Base-by-base conservation (phyloP, 53 echinoderm and acorn worm genomes). In the Actinopyga echinites region DNA sequence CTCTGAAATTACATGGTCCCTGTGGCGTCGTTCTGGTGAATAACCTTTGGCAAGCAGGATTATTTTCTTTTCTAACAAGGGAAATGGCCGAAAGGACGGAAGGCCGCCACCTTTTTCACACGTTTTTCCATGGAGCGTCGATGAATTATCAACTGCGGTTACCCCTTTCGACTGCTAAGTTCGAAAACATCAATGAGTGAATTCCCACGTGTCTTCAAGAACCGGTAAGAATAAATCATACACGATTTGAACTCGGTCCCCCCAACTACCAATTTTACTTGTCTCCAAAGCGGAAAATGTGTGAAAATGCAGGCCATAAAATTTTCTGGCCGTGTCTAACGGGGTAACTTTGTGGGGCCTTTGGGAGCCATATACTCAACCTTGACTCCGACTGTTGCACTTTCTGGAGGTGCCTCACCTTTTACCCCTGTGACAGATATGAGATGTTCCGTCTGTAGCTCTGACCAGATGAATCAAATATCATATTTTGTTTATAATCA, bases 261-360 rank as follows among this genome's bases (percentile, higher is more conserved):
- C 77, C 77, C 30, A 53, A 54, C 28, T 29, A 77, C 53, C 29
- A 77, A 28, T 31, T 53, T 56, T 30, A 56, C 77, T 53, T 77
- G 77, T 77, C 77, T 77, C 56, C 77, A 56, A 77, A 77, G 56
- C 54, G 56, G 77, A 80, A 80, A 80, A 80, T 80, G 80, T 80
- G 80, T 62, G 80, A 80, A 80, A 80, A 80, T 24, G 80, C 59
- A 44, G 62, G n/a, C 80, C 62, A 80, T 80, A 80, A 80, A 80
- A 80, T 61, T 80, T 61, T 59, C 80, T 59, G 80, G 40, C 59
- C 80, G 59, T 80, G 80, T 80, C 59, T 80, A 40, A 80, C 62
- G 62, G 36, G 59, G 80, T 60, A 38, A 62, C 30, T 80, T 80
- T 80, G 80, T 44, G 63, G 59, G 80, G 32, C 80, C 58, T 38